Base-by-base conservation (phyloP, 1,140 invertebrate genomes). In the Drosophila nannoptera region DNA sequence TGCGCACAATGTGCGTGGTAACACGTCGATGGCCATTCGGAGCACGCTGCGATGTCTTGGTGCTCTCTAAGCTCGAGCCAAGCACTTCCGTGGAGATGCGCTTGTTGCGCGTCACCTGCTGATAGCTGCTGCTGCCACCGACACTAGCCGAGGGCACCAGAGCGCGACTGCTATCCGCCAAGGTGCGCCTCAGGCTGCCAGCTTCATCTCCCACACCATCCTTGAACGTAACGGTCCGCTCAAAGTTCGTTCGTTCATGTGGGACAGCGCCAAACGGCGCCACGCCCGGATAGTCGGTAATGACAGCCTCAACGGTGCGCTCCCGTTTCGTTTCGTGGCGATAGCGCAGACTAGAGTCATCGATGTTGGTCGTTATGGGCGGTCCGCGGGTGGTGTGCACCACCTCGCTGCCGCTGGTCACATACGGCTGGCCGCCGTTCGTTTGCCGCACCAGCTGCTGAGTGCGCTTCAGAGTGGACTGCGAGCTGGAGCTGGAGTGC, bases 1-100 rank as follows among this genome's bases (percentile, higher is more conserved):
- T 97, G 49, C 96, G 92, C 5, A 97, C 93, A 65, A 97, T 95
- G 75, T 95, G 93, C 29, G 96, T 96, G 11, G 96, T 97, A 58
- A 97, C 96, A 61, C 94, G 92, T 50, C 94, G 92, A 73, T 94
- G 93, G 53, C 93, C 95, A 89, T 92, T 95, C 77, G 93, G 93
- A 69, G 92, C 93, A 82, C 92, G 93, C 90, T 92, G 93, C 87
- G 94, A 95, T 73, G 95, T 93, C 89, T 95, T 95, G 49, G 93
- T 94, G 69, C 94, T 95, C 87, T 96, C 94, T 84, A 95, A 91
- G 56, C 94, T 95, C 81, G 94, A 95, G 75, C 95, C 96, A 88
- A 95, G 90, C 83, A 95, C 94, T 91, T 96, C 96, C 63, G 95
- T 96, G 73, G 94, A 95, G 70, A 96, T 91, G 75, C 93, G 92